Evolutionary conservation across 2,888 invertebrate genomes (phyloP).

Genomic region (Oscheius sp.): DNA sequence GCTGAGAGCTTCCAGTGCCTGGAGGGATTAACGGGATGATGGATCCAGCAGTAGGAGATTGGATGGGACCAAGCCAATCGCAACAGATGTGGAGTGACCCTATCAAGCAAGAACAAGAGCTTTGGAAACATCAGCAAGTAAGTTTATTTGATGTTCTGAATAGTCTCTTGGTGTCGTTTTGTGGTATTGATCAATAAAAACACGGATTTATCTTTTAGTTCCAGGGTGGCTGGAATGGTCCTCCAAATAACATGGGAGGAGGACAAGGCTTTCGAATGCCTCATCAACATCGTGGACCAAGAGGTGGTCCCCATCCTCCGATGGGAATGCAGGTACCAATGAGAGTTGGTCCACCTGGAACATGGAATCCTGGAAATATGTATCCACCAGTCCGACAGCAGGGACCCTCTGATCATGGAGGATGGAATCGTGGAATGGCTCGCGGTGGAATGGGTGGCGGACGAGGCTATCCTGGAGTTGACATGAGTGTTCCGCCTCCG

Average conservation of each 20-base stretch:
- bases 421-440: constrained; percentile 37
- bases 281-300: constrained; percentile 13
- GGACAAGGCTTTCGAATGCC: constrained; percentile 23
- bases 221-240: constrained; percentile 26
- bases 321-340: constrained; percentile 29
- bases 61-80: constrained; percentile 34
- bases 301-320: constrained; percentile 14
- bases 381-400: constrained; percentile 15
- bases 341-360: constrained; percentile 20
- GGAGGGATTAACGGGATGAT: constrained; percentile 48
- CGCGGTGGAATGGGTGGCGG: constrained; percentile 31
- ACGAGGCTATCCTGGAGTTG: constrained; percentile 37
- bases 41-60: constrained; percentile 34
- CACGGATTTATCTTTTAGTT: not conserved
- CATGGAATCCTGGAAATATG: constrained; percentile 22
- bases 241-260: constrained; percentile 12
- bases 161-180: not conserved
- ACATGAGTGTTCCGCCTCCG: constrained; percentile 55
- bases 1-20: not conserved
- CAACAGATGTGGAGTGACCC: constrained; percentile 54
- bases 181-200: no score
- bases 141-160: not conserved
- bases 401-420: constrained; percentile 30
- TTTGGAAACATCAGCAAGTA: constrained; percentile 46
- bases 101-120: constrained; percentile 46